Percentiles rank a stretch among this genome's conserved stretches.
phyloP scores from a whole-genome alignment of 2,797 vertebrate species.

The Emys orbicularis region DNA sequence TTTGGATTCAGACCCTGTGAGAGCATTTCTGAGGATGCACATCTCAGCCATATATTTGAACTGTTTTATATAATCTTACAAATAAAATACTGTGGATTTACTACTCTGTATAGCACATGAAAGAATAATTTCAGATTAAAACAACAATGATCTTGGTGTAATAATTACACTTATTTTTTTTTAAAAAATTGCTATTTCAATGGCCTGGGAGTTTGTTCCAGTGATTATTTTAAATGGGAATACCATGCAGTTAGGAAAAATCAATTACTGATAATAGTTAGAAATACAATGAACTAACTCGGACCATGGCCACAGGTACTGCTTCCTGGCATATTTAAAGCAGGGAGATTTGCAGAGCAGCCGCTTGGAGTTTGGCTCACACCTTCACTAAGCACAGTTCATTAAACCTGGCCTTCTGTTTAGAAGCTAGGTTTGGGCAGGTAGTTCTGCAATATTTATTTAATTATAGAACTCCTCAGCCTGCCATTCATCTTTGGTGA shows the following conservation, averaged over 20 bases:
- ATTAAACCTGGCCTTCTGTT: too few relatives aligned
- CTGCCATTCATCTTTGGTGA: too few relatives aligned
- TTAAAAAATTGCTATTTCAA: background rate
- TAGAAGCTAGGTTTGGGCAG: too few relatives aligned
- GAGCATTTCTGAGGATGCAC: too few relatives aligned
- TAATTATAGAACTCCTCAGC: too few relatives aligned
- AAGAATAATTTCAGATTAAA: background rate
- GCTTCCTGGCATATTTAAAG: background rate
- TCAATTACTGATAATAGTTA: too few relatives aligned
- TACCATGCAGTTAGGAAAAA: background rate
- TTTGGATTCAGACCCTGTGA: rapidly evolving
- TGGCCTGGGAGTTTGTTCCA: background rate
- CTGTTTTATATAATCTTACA: background rate
- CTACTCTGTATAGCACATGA: background rate
- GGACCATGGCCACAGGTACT: background rate
- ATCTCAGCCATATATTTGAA: background rate
- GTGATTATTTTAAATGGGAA: background rate
- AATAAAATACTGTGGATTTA: background rate
- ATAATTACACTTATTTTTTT: background rate
- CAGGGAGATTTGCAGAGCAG: background rate
- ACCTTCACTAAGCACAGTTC: background rate
- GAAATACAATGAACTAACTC: too few relatives aligned
- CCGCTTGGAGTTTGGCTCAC: background rate
- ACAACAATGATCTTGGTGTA: background rate
- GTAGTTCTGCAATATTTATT: too few relatives aligned